These are phyloP conservation scores for Lasioglossum calceatum DNA, from an alignment of 2,888 invertebrate genomes.

Conservation along the genomic window DNA sequence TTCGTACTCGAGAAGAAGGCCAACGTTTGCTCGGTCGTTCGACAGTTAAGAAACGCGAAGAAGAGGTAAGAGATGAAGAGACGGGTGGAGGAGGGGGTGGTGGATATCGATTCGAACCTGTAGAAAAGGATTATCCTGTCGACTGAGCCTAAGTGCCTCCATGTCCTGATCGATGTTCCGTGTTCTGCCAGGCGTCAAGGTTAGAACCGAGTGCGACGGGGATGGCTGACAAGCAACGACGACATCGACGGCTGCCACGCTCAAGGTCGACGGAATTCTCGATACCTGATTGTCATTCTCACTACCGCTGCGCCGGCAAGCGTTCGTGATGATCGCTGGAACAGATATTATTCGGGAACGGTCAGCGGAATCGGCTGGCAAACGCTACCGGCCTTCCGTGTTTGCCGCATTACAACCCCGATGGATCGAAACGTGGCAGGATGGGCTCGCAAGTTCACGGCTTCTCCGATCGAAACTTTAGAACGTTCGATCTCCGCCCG, in stretches of 20 bases:
- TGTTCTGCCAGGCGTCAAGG: slow-evolving; percentile 90
- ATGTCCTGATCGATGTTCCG: slow-evolving; percentile 93
- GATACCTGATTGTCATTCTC: slow-evolving; percentile 79
- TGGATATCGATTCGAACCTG: slow-evolving; percentile 85
- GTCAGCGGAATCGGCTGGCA: slow-evolving; percentile 21
- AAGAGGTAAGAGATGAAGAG: background rate
- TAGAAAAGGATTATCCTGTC: slow-evolving; percentile 94
- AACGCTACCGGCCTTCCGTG: slow-evolving; percentile 11
- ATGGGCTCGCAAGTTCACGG: background rate
- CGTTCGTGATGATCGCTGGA: slow-evolving; percentile 76
- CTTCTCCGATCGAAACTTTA: background rate
- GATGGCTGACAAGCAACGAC: slow-evolving; percentile 83
- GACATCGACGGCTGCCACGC: slow-evolving; percentile 83
- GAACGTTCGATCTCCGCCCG: background rate
- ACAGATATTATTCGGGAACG: slow-evolving; percentile 26
- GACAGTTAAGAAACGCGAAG: background rate
- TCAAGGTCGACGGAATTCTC: slow-evolving; percentile 85
- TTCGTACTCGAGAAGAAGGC: background rate
- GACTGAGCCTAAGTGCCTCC: slow-evolving; percentile 92
- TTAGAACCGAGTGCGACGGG: slow-evolving; percentile 88
- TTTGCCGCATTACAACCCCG: background rate
- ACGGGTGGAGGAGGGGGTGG: background rate
- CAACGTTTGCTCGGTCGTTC: background rate
- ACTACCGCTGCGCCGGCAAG: slow-evolving; percentile 71
- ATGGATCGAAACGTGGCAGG: slow-evolving; percentile 2